Evolutionary conservation across 2,797 vertebrate species (phyloP).

Genomic region (Acomys russatus): DNA sequence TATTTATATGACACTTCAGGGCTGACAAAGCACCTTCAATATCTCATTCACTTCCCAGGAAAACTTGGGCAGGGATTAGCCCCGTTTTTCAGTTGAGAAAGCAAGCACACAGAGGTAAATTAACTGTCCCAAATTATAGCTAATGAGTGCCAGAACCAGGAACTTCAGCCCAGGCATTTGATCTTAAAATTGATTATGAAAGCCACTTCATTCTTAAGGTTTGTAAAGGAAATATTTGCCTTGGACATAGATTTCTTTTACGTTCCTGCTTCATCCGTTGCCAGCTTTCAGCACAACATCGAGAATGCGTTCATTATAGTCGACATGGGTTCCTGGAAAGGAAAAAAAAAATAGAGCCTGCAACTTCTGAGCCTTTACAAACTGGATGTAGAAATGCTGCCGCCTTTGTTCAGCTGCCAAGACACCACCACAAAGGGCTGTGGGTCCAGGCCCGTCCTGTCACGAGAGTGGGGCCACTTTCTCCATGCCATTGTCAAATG

Average conservation of each 20-base stretch:
- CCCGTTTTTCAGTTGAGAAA: slow-evolving; percentile 65
- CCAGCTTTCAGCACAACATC: slow-evolving; percentile 74
- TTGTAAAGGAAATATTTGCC: slow-evolving; percentile 69
- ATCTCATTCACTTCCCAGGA: slow-evolving; percentile 63
- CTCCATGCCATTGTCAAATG: not conserved
- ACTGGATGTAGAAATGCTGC: slow-evolving; percentile 73
- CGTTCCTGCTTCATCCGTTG: slow-evolving; percentile 66
- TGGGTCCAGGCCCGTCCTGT: slow-evolving; percentile 72
- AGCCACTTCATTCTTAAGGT: slow-evolving; percentile 75
- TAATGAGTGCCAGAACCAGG: slow-evolving; percentile 64
- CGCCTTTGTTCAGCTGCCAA: slow-evolving; percentile 76
- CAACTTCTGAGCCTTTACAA: slow-evolving; percentile 66
- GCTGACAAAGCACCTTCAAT: slow-evolving; percentile 52
- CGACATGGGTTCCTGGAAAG: not conserved
- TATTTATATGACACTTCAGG: slow-evolving; percentile 59
- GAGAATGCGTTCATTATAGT: slow-evolving; percentile 72
- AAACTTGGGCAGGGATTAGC: slow-evolving; percentile 34
- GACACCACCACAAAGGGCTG: slow-evolving; percentile 53
- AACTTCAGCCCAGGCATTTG: slow-evolving; percentile 63
- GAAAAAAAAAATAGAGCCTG: not conserved
- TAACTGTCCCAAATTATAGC: slow-evolving; percentile 68
- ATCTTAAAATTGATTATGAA: slow-evolving; percentile 79
- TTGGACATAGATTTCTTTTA: slow-evolving; percentile 63
- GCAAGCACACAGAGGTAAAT: slow-evolving; percentile 58
- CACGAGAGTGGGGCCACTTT: slow-evolving; percentile 60